phyloP scores from a whole-genome alignment of 2,797 vertebrate species.

The Rhadinocentrus ornatus region DNA sequence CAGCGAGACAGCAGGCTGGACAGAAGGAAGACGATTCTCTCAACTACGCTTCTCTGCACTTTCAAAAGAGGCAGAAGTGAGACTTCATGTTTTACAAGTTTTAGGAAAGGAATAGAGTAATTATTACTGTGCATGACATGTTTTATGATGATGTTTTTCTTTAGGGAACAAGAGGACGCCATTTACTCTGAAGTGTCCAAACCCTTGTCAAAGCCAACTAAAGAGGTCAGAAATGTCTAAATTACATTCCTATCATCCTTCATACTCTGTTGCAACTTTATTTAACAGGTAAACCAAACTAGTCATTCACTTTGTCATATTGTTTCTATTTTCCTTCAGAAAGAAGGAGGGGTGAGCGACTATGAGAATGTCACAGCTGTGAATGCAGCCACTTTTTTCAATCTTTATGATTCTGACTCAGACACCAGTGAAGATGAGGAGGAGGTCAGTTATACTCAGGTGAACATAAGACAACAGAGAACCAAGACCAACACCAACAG shows the following conservation, averaged over 20 bases:
- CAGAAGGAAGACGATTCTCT: slow-evolving; percentile 15
- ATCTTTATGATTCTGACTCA: slow-evolving; percentile 35
- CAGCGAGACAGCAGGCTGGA: slow-evolving; percentile 15
- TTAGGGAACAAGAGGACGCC: slow-evolving; percentile 12
- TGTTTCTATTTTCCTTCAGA: slow-evolving; percentile 11
- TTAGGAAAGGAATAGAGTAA: background rate
- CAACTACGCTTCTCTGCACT: slow-evolving; percentile 56
- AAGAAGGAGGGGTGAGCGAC: slow-evolving; percentile 2
- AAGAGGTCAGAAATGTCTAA: slow-evolving; percentile 40
- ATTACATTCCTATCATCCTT: background rate
- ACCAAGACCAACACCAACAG: slow-evolving; percentile 6
- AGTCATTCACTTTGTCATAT: background rate
- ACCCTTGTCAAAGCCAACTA: background rate
- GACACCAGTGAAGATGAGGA: slow-evolving; percentile 64
- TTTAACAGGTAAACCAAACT: background rate
- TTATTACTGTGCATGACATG: background rate
- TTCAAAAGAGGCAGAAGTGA: slow-evolving; percentile 53
- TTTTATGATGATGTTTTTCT: slow-evolving; percentile 5
- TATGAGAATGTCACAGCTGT: slow-evolving; percentile 40
- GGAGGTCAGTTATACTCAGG: slow-evolving; percentile 49
- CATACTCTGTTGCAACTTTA: background rate
- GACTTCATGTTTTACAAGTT: slow-evolving; percentile 2
- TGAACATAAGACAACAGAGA: slow-evolving; percentile 41
- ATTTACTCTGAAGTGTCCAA: slow-evolving; percentile 50
- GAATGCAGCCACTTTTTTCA: background rate